These are phyloP conservation scores for Drosophila repleta DNA, from an alignment of 1,140 invertebrate genomes.

Conservation along the genomic window DNA sequence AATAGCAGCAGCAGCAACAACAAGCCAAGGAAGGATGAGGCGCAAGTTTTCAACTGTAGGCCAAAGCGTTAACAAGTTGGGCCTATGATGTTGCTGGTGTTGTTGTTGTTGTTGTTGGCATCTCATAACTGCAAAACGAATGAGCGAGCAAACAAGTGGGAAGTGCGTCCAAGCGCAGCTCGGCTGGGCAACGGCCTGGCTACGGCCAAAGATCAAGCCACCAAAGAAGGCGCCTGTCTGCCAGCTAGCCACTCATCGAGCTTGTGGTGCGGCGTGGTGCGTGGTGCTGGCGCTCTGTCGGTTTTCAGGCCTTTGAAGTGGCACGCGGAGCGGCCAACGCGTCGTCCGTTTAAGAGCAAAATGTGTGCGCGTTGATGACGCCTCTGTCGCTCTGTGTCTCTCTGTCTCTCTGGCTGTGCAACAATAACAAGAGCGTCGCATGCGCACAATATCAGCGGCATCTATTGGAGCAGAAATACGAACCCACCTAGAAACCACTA, in stretches of 20 bases:
- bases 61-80: constrained; percentile 78
- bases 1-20: constrained; percentile 49
- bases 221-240: constrained; percentile 67
- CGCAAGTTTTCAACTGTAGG: constrained; percentile 75
- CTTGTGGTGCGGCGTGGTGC: constrained; percentile 32
- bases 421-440: constrained; percentile 55
- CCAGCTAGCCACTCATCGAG: constrained; percentile 2
- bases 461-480: constrained; percentile 77
- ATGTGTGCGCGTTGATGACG: constrained; percentile 75
- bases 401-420: constrained; percentile 39
- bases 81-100: constrained; percentile 49
- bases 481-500: constrained; percentile 61
- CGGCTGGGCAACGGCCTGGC: constrained; percentile 26
- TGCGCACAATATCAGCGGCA: constrained; percentile 61
- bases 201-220: constrained; percentile 75
- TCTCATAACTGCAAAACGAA: constrained; percentile 55
- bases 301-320: constrained; percentile 67
- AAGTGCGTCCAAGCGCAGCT: constrained; percentile 50
- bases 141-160: constrained; percentile 71
- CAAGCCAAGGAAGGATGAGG: constrained; percentile 40
- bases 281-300: constrained; percentile 62
- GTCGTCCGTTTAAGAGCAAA: constrained; percentile 66
- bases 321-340: constrained; percentile 57
- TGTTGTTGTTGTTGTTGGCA: constrained; percentile 32
- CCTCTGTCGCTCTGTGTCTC: constrained; percentile 20